These are phyloP conservation scores for Enteromius trimaculatus DNA, from an alignment of 2,797 vertebrate species.

Conservation along the genomic window DNA sequence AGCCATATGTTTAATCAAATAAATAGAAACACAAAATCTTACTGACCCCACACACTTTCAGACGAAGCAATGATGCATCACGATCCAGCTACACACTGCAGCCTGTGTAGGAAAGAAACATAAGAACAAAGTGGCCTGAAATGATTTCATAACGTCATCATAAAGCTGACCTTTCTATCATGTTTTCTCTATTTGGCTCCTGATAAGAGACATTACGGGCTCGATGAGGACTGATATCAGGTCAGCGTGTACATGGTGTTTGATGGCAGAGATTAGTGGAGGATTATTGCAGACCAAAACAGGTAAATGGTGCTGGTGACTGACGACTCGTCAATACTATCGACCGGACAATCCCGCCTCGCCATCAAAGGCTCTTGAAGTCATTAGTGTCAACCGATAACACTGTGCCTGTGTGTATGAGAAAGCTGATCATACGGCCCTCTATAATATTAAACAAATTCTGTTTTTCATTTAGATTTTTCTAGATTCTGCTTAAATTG, in stretches of 20 bases:
- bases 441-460: not conserved
- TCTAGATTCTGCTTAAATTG: not conserved
- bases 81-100: not conserved
- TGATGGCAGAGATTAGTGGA: conserved; percentile 34
- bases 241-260: conserved; percentile 1
- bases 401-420: not conserved
- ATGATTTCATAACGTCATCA: conserved; percentile 12
- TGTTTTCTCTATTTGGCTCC: not conserved
- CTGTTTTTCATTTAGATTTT: not conserved
- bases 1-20: not conserved
- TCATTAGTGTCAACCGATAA: conserved; percentile 17
- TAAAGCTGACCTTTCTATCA: not conserved
- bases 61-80: not conserved
- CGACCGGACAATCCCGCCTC: conserved; percentile 13
- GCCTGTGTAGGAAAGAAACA: not conserved
- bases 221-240: not conserved
- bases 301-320: conserved; percentile 33
- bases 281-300: conserved; percentile 34
- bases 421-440: conserved; percentile 2
- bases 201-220: not conserved
- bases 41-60: not conserved
- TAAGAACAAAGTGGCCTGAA: not conserved
- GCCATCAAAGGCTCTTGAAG: conserved; percentile 30
- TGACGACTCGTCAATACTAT: conserved; percentile 42
- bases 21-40: not conserved